phyloP scores from a whole-genome alignment of 2,888 invertebrate genomes.

The Phalera bucephala region DNA sequence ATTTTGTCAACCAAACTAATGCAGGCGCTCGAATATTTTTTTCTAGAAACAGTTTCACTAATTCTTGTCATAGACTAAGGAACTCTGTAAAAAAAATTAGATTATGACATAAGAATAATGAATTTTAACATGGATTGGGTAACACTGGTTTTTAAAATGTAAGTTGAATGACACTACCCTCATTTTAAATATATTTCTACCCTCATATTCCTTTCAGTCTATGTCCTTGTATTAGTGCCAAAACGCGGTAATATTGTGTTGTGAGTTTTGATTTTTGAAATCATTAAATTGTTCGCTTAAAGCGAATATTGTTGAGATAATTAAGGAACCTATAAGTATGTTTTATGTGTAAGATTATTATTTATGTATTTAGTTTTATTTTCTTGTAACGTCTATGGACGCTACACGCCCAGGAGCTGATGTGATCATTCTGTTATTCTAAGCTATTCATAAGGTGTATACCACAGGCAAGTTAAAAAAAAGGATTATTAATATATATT shows the following conservation, averaged over 20 bases:
- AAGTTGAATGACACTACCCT: too few relatives aligned
- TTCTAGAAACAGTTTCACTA: conserved; percentile 21
- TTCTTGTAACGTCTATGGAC: conserved; percentile 51
- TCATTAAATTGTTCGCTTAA: conserved; percentile 54
- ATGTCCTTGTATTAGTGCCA: conserved; percentile 56
- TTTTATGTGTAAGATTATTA: conserved; percentile 51
- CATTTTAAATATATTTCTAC: background rate
- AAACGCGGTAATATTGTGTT: conserved; percentile 54
- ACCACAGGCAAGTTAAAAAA: conserved; percentile 23
- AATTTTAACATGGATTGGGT: background rate
- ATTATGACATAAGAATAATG: background rate
- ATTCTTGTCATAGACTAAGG: conserved; percentile 37
- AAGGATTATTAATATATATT: conserved; percentile 20
- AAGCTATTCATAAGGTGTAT: conserved; percentile 25
- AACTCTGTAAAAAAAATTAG: conserved; percentile 22
- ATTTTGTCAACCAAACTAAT: conserved; percentile 29
- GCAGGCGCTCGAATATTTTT: conserved; percentile 39
- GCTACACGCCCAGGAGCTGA: conserved; percentile 58
- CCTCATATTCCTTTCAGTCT: conserved; percentile 35
- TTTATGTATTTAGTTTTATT: conserved; percentile 55
- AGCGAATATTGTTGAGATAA: conserved; percentile 57
- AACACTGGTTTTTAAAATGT: too few relatives aligned
- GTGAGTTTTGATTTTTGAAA: conserved; percentile 50
- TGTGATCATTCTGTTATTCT: conserved; percentile 64
- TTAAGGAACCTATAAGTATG: conserved; percentile 40